These are phyloP conservation scores for Dysmachus trigonus DNA, from an alignment of 2,888 invertebrate genomes.

Conservation along the genomic window DNA sequence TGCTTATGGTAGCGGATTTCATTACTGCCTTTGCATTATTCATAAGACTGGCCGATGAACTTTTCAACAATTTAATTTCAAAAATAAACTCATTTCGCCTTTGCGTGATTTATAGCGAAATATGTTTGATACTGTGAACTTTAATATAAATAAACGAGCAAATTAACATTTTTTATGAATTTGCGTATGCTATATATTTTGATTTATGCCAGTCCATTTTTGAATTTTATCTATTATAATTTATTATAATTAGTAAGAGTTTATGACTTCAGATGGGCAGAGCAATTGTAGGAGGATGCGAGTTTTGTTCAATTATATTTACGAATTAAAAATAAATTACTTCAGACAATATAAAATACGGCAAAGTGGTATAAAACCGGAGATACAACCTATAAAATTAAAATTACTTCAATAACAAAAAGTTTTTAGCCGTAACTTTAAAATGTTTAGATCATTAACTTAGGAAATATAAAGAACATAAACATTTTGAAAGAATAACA, in stretches of 20 bases:
- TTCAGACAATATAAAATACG: neutral
- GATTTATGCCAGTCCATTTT: neutral
- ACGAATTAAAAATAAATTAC: neutral
- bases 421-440: too few species aligned
- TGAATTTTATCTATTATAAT: neutral
- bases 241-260: neutral
- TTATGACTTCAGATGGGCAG: neutral
- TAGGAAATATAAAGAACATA: too few species aligned
- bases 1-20: neutral
- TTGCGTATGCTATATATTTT: neutral
- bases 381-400: neutral
- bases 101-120: neutral
- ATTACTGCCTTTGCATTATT: neutral
- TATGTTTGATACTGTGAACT: neutral
- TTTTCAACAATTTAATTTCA: neutral
- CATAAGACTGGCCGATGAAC: neutral
- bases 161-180: neutral
- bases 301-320: neutral
- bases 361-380: neutral
- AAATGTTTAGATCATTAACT: too few species aligned
- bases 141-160: neutral
- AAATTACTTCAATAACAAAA: neutral
- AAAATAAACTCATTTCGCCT: neutral
- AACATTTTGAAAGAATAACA: too few species aligned
- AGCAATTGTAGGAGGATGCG: neutral